Base-by-base conservation (phyloP, 1,140 invertebrate genomes). In the Glossosoma conforme region DNA sequence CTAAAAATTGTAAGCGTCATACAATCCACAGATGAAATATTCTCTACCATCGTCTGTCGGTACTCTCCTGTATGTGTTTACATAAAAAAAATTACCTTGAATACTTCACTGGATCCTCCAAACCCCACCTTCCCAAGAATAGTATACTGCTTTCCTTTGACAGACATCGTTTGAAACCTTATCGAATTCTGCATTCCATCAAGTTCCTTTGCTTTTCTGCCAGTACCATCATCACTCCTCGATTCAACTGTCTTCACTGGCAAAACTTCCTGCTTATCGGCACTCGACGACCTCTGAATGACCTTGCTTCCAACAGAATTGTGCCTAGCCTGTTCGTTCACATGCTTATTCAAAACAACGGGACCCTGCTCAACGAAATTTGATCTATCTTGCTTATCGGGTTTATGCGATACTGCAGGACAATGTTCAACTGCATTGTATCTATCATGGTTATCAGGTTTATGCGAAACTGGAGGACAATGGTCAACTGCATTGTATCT, bases 51-150 rank as follows among this genome's bases (percentile, higher is more conserved):
- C n/a, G n/a, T n/a, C n/a, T n/a, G n/a, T n/a, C n/a, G n/a, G n/a
- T n/a, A n/a, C n/a, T n/a, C n/a, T n/a, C n/a, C n/a, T n/a, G n/a
- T n/a, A n/a, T n/a, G n/a, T n/a, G n/a, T n/a, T n/a, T 1, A n/a
- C 54, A 32, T 38, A 35, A 45, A 41, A 40, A 38, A 42, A 47
- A 54, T 43, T 60, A 73, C 72, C 63, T 75, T 74, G 32, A 69
- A 73, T 24, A 75, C 72, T 62, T 74, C 69, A 66, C 72, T 75
- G 22, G 72, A 75, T 3, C 71, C 71, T 45, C 71, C 72, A 22
- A 57, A 62, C 0, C 72, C 72, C 33, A 74, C 54, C 58, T 70
- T 74, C 37, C 68, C 69, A 13, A 75, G 67, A 40, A 68, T 67
- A 60, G 72, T 69, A 49, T 74, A 75, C 36, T 67, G 70, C 50